Conservation (phyloP, 2,888 invertebrate genomes). For the Melanotus villosus region DNA sequence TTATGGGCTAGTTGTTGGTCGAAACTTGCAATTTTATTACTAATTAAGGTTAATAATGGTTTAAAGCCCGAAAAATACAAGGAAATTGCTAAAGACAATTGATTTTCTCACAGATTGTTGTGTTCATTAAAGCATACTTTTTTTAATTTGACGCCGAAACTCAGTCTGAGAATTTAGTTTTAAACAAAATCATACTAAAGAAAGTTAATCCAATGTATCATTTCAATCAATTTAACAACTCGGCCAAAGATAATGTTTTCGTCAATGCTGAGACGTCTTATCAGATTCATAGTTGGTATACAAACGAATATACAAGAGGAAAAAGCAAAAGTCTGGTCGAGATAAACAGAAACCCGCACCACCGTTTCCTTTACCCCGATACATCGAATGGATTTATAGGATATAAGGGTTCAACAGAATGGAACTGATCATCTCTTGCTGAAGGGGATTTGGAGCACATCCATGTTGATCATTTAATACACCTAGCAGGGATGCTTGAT, state of each 20-base stretch:
- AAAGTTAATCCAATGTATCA: no score
- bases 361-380: slow-evolving; percentile 31
- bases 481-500: slow-evolving; percentile 52
- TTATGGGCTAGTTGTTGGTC: slow-evolving; percentile 18
- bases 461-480: slow-evolving; percentile 56
- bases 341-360: slow-evolving; percentile 16
- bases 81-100: slow-evolving; percentile 18
- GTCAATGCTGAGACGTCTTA: no score
- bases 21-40: slow-evolving; percentile 24
- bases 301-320: neutral
- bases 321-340: slow-evolving; percentile 9
- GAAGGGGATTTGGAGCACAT: slow-evolving; percentile 54
- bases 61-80: slow-evolving; percentile 20
- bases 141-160: no score
- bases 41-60: slow-evolving; percentile 38
- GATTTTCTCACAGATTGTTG: no score
- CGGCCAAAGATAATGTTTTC: slow-evolving; percentile 7
- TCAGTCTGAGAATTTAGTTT: no score
- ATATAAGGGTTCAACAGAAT: slow-evolving; percentile 39
- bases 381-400: slow-evolving; percentile 42
- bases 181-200: no score
- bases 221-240: no score
- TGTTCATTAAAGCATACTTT: no score
- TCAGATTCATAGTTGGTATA: neutral
- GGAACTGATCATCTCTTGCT: slow-evolving; percentile 42